Conservation (phyloP, 2,888 invertebrate species). For the Keiferia lycopersicella region DNA sequence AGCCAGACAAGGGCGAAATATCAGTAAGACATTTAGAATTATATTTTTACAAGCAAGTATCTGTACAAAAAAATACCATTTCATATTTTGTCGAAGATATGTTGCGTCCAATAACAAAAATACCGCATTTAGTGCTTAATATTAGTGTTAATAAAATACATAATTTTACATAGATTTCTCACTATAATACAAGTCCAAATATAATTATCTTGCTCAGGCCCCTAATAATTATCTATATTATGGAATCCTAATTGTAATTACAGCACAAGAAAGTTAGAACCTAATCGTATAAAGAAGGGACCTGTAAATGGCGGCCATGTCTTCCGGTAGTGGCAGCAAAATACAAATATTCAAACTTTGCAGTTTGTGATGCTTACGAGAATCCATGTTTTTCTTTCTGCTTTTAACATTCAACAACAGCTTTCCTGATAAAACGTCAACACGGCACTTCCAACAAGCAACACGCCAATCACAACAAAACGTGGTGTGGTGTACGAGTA, state of each 20-base stretch:
- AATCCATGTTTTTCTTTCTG: no score
- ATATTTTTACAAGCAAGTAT: constrained; percentile 12
- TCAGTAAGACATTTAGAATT: neutral
- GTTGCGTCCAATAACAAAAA: constrained; percentile 57
- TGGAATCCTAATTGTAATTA: constrained; percentile 40
- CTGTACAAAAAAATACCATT: constrained; percentile 32
- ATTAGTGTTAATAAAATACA: constrained; percentile 40
- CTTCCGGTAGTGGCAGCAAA: no score
- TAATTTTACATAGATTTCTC: constrained; percentile 50
- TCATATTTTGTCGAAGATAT: constrained; percentile 46
- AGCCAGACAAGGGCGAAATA: neutral
- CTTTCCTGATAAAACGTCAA: no score
- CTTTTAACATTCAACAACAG: no score
- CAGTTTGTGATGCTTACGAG: no score
- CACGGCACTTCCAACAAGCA: no score
- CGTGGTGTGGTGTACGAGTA: no score
- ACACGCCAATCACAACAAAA: no score
- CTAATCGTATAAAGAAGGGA: no score
- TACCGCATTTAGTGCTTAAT: constrained; percentile 42
- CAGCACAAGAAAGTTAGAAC: constrained; percentile 32
- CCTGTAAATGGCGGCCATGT: no score
- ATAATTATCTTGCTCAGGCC: constrained; percentile 54
- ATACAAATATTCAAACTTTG: no score
- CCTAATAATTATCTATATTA: constrained; percentile 45
- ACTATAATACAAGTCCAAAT: constrained; percentile 54